phyloP scores from a whole-genome alignment of 2,888 invertebrate species.

The Drosophila meridiana region DNA sequence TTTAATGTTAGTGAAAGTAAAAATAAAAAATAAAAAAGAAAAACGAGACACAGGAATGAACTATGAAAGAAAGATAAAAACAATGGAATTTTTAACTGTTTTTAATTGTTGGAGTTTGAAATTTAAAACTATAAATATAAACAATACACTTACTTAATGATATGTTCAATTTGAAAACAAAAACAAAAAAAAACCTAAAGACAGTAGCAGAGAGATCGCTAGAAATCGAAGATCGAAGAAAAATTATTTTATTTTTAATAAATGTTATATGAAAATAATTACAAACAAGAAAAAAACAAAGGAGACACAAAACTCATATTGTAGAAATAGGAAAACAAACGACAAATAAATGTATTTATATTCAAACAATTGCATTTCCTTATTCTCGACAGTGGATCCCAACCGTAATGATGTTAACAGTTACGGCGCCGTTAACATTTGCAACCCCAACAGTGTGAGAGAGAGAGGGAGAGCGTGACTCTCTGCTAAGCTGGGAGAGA shows the following conservation, averaged over 20 bases:
- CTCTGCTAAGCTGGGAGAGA: slow-evolving; percentile 48
- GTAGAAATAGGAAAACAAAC: slow-evolving; percentile 72
- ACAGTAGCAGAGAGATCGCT: slow-evolving; percentile 59
- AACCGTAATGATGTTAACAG: slow-evolving; percentile 29
- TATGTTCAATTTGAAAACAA: slow-evolving; percentile 66
- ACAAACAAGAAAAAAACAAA: slow-evolving; percentile 48
- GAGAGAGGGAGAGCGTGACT: slow-evolving; percentile 19
- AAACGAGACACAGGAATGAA: slow-evolving; percentile 63
- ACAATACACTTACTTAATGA: slow-evolving; percentile 68
- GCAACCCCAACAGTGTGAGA: slow-evolving; percentile 56
- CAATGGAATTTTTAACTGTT: slow-evolving; percentile 80
- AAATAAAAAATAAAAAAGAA: slow-evolving; percentile 47
- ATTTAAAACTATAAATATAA: slow-evolving; percentile 54
- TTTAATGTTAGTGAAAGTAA: slow-evolving; percentile 55
- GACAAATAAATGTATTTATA: slow-evolving; percentile 84
- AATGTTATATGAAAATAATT: slow-evolving; percentile 70
- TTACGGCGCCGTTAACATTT: slow-evolving; percentile 48
- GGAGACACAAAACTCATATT: slow-evolving; percentile 67
- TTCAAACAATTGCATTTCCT: slow-evolving; percentile 53
- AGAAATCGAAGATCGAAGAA: slow-evolving; percentile 47
- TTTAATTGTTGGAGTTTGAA: slow-evolving; percentile 81
- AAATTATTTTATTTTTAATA: slow-evolving; percentile 76
- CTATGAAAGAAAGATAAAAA: slow-evolving; percentile 47
- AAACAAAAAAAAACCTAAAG: slow-evolving; percentile 42
- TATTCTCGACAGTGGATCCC: background rate